Conservation (phyloP, 2,888 invertebrate species). For the Ophion ventricosus region DNA sequence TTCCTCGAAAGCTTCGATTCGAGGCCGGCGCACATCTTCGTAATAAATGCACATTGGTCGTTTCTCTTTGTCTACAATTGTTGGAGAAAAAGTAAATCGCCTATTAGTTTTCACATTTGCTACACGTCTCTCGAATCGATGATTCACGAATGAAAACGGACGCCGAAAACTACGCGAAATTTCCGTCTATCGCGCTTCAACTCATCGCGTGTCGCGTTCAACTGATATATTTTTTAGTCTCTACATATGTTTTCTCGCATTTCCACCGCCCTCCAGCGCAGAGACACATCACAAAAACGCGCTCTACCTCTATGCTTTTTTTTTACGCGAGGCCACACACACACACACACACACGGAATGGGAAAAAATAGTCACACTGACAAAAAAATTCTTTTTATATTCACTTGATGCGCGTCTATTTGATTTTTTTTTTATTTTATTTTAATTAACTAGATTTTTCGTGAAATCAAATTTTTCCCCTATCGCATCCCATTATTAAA, state of each 20-base stretch:
- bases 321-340: slow-evolving; percentile 32
- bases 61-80: not conserved
- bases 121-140: not conserved
- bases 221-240: slow-evolving; percentile 73
- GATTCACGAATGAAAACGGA: not conserved
- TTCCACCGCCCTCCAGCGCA: slow-evolving; percentile 66
- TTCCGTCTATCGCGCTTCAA: slow-evolving; percentile 57
- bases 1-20: not conserved
- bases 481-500: too few species aligned
- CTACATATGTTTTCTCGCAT: slow-evolving; percentile 60
- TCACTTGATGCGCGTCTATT: too few species aligned
- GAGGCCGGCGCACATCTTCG: not conserved
- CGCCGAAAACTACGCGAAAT: not conserved
- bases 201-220: slow-evolving; percentile 67
- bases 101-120: not conserved
- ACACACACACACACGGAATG: slow-evolving; percentile 1
- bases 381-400: too few species aligned
- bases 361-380: not conserved
- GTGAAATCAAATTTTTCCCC: too few species aligned
- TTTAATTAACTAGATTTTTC: too few species aligned
- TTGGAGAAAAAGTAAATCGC: too few species aligned
- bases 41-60: not conserved
- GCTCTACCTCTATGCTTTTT: slow-evolving; percentile 47
- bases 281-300: slow-evolving; percentile 32
- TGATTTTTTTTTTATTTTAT: too few species aligned